Conservation (phyloP, 2,797 vertebrate genomes). For the Cynodonichthys magdalenae region DNA sequence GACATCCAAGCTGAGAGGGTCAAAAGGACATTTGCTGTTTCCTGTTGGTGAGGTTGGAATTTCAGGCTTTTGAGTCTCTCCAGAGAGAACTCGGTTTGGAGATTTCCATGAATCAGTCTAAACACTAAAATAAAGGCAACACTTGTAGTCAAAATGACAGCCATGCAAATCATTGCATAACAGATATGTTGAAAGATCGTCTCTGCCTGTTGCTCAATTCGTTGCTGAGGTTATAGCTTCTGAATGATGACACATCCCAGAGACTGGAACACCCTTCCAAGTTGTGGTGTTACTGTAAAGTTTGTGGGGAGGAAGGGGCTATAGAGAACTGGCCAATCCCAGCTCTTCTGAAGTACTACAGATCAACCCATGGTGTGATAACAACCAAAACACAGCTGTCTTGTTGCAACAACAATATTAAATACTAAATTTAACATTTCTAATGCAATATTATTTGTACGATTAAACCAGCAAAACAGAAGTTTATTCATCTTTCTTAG, state of each 20-base stretch:
- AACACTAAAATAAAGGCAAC: slow-evolving; percentile 31
- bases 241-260: slow-evolving; percentile 52
- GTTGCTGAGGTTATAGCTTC: slow-evolving; percentile 44
- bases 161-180: slow-evolving; percentile 35
- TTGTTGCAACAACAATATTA: too few relatives aligned
- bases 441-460: neutral
- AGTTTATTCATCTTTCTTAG: neutral
- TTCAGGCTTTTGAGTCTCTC: slow-evolving; percentile 45
- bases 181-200: slow-evolving; percentile 27
- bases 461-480: neutral
- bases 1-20: slow-evolving; percentile 44
- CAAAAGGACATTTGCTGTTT: slow-evolving; percentile 59
- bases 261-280: slow-evolving; percentile 42
- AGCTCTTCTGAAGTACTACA: neutral
- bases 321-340: neutral
- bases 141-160: slow-evolving; percentile 32
- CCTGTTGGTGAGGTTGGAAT: slow-evolving; percentile 56
- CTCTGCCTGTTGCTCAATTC: slow-evolving; percentile 42
- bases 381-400: too few relatives aligned
- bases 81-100: slow-evolving; percentile 30
- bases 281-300: slow-evolving; percentile 26
- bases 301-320: slow-evolving; percentile 15
- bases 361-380: too few relatives aligned
- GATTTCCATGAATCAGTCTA: slow-evolving; percentile 42
- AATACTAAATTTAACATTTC: neutral